Evolutionary conservation across 2,888 invertebrate genomes (phyloP), one percentile per base, ranked within the genome.

Genomic region (Dilophus febrilis): DNA sequence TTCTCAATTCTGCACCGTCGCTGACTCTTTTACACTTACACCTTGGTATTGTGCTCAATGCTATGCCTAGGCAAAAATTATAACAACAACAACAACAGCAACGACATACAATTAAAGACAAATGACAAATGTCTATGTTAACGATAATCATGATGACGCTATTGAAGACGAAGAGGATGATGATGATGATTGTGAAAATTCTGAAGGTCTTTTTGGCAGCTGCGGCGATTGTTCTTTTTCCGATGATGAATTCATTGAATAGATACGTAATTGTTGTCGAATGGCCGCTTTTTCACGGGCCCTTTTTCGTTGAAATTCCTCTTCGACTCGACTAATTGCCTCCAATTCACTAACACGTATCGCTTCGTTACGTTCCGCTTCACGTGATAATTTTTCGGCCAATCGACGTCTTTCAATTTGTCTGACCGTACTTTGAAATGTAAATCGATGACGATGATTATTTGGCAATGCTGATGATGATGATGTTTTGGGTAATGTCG

Each of bases 281-380:
- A 84, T 81, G 47, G 64, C 74, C 1, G 78, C 79, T 56, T 80
- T 81, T 59, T 81, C 80, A 45, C 75, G 62, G 29, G 83, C 84
- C 33, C 87, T 67, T 59, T 87, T 86, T 46, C 75, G 69, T 57
- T 86, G 85, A 58, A 87, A 87, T 58, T 87, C 86, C 55, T 86
- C 85, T 54, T 86, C 85, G 4, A 86, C 86, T 54, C 78, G 70
- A 53, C 48, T 45, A 79, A 87, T 83, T 46, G 80, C 82, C 59
- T 85, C 83, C 51, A 83, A 65, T 58, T 86, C 85, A 44, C 75
- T 72, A 41, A 75, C 66, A 39, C 84, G 63, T 58, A 82, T 77
- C 40, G 74, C 74, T 58, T 85, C 82, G 58, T 79, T 80, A 40
- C 73, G 68, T 52, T 84, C 82, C 0, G 80, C 81, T 54, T 84